These are phyloP conservation scores for Amblyornis subalaris DNA, from an alignment of 2,113 vertebrate species.

Conservation along the genomic window DNA sequence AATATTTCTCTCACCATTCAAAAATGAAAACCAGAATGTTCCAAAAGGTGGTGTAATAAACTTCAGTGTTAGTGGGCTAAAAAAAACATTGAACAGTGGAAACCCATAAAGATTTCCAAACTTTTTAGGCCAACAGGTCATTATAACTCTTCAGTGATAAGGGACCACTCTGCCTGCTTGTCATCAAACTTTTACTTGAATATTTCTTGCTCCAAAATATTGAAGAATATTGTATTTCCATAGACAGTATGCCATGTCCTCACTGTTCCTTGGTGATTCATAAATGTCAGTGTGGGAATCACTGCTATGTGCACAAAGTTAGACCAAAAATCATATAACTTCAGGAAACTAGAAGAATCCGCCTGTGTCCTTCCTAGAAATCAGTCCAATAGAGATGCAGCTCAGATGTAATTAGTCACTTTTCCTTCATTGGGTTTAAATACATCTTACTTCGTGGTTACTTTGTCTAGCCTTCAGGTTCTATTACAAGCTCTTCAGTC, in stretches of 20 bases:
- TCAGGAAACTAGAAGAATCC: background rate
- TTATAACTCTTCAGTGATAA: background rate
- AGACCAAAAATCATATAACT: background rate
- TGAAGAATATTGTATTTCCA: background rate
- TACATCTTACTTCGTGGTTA: background rate
- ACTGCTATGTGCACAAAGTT: background rate
- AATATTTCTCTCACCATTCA: background rate
- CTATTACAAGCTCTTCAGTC: background rate
- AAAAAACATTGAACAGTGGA: background rate
- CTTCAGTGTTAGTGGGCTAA: background rate
- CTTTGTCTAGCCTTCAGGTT: conserved; percentile 13
- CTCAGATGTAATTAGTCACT: background rate
- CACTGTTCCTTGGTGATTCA: background rate
- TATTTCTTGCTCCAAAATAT: background rate
- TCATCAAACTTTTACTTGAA: background rate
- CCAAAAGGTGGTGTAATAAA: background rate
- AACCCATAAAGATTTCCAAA: background rate
- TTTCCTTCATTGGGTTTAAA: background rate
- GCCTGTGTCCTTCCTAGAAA: background rate
- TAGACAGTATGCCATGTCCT: background rate
- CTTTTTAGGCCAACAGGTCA: background rate
- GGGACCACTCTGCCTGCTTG: background rate
- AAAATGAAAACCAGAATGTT: background rate
- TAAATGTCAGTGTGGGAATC: background rate
- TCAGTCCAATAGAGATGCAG: background rate